Evolutionary conservation across 2,888 invertebrate genomes (phyloP).

Genomic region (Mesorhabditis spiculigera): DNA sequence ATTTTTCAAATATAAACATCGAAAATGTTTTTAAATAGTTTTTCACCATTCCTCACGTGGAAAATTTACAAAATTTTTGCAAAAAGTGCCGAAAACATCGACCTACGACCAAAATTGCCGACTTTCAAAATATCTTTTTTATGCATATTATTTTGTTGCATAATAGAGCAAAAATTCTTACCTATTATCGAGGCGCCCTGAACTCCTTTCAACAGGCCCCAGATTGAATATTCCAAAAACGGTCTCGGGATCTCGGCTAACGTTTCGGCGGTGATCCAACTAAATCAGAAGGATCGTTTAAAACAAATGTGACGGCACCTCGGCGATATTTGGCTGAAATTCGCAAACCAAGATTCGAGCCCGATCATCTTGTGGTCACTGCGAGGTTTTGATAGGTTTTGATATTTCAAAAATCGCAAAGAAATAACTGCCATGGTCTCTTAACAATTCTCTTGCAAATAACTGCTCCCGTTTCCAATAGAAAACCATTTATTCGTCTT

Average conservation of each 20-base stretch:
- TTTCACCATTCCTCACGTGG: too few relatives aligned
- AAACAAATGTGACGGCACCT: conserved; percentile 9
- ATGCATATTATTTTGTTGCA: background rate
- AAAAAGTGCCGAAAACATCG: too few relatives aligned
- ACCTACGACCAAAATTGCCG: too few relatives aligned
- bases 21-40: too few relatives aligned
- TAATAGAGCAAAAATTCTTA: conserved; percentile 12
- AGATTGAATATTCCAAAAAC: conserved; percentile 43
- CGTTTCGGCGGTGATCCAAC: conserved; percentile 25
- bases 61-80: too few relatives aligned
- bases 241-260: conserved; percentile 46
- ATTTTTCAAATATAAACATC: too few relatives aligned
- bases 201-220: conserved; percentile 43
- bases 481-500: conserved; percentile 1
- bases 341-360: conserved; percentile 47
- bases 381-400: too few relatives aligned
- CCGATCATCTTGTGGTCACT: conserved; percentile 28
- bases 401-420: too few relatives aligned
- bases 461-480: background rate
- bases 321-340: conserved; percentile 40
- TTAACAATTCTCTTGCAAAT: too few relatives aligned
- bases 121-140: background rate
- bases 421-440: too few relatives aligned
- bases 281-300: background rate
- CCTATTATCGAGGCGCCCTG: conserved; percentile 47